Percentiles rank a stretch among this genome's conserved stretches.
These are phyloP conservation scores for Agrochola lota DNA, from an alignment of 2,888 invertebrate species.

Conservation along the genomic window DNA sequence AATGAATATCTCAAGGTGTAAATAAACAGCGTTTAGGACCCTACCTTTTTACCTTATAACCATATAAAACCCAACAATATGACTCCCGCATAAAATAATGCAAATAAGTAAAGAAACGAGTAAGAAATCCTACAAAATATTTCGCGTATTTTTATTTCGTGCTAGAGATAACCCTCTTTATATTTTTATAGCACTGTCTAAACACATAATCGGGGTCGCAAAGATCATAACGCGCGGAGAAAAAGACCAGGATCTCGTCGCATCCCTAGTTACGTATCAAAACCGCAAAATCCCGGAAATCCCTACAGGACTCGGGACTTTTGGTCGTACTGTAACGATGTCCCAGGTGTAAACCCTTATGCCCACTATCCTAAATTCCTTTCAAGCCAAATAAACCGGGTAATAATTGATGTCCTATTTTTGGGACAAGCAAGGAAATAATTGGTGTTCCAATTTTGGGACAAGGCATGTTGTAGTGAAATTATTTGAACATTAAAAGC, in stretches of 20 bases:
- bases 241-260: slow-evolving; percentile 41
- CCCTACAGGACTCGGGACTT: slow-evolving; percentile 63
- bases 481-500: slow-evolving; percentile 51
- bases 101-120: slow-evolving; percentile 55
- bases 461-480: slow-evolving; percentile 31
- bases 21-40: slow-evolving; percentile 55
- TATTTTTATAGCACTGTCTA: slow-evolving; percentile 62
- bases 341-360: slow-evolving; percentile 71
- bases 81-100: slow-evolving; percentile 61
- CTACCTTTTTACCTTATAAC: slow-evolving; percentile 61
- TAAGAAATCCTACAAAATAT: slow-evolving; percentile 59
- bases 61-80: slow-evolving; percentile 62
- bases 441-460: slow-evolving; percentile 8
- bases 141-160: slow-evolving; percentile 59
- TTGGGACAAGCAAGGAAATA: slow-evolving; percentile 39
- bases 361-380: slow-evolving; percentile 59
- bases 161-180: slow-evolving; percentile 48
- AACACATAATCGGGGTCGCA: slow-evolving; percentile 61
- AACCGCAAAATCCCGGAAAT: slow-evolving; percentile 65
- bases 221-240: slow-evolving; percentile 54
- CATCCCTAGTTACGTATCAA: slow-evolving; percentile 64
- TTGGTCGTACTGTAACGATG: slow-evolving; percentile 63
- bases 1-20: slow-evolving; percentile 65
- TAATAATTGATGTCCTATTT: slow-evolving; percentile 69
- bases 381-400: slow-evolving; percentile 62